These are phyloP conservation scores for Sinocyclocheilus anophthalmus DNA, from an alignment of 2,113 vertebrate genomes.

Conservation along the genomic window DNA sequence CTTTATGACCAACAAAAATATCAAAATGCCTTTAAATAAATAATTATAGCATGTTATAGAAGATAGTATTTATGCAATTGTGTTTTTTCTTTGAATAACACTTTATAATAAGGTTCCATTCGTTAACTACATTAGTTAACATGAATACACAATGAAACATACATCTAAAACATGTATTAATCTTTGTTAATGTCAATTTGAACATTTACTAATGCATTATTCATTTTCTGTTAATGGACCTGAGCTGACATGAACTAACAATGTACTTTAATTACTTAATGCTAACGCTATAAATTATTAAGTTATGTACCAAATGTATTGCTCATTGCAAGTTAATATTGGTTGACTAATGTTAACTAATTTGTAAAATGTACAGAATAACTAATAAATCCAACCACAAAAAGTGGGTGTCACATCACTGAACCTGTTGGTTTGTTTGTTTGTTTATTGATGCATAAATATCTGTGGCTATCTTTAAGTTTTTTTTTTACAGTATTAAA, in stretches of 20 bases:
- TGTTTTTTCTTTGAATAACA: too few species aligned
- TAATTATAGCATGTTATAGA: too few species aligned
- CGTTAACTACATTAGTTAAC: background rate
- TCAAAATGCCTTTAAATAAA: too few species aligned
- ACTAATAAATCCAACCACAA: background rate
- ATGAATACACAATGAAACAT: background rate
- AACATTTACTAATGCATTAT: background rate
- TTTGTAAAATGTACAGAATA: background rate
- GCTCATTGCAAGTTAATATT: background rate
- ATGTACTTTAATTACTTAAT: background rate
- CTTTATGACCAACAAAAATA: too few species aligned
- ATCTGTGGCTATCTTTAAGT: background rate
- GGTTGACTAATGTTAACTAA: background rate
- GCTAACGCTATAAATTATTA: background rate
- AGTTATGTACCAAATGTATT: background rate
- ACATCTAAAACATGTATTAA: background rate
- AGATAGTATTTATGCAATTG: too few species aligned
- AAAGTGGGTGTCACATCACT: background rate
- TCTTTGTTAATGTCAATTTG: background rate
- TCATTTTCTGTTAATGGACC: background rate
- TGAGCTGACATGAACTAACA: background rate
- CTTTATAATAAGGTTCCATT: too few species aligned
- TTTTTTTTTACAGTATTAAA: background rate
- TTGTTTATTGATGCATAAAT: too few species aligned
- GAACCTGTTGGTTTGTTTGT: background rate